A percentile compares a stretch with the other conserved stretches of the same genome.
Evolutionary conservation across 2,888 invertebrate genomes (phyloP).

Genomic region (Himalopsyche kuldschensis): DNA sequence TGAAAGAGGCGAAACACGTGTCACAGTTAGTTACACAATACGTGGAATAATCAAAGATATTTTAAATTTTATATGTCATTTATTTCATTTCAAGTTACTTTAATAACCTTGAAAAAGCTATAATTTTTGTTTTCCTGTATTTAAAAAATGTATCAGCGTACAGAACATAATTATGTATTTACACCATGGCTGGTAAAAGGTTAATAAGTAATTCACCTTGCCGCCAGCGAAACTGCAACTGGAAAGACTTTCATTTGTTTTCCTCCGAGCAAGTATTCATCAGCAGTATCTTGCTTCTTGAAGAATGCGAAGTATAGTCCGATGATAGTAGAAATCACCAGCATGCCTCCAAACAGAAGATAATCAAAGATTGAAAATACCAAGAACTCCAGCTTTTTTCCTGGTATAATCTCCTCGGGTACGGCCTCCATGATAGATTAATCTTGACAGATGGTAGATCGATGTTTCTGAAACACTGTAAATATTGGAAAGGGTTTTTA

Average conservation of each 20-base stretch:
- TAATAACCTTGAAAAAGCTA: no score
- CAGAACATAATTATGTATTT: no score
- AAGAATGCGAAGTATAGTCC: conserved; percentile 63
- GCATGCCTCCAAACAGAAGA: conserved; percentile 54
- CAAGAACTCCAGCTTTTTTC: conserved; percentile 39
- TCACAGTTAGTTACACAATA: no score
- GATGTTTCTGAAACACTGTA: neutral
- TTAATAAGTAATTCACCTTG: conserved; percentile 62
- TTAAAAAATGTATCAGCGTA: no score
- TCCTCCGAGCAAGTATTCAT: conserved; percentile 72
- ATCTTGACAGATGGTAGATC: neutral
- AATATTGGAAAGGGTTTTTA: no score
- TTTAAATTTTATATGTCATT: no score
- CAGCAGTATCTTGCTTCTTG: conserved; percentile 63
- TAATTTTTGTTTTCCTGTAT: no score
- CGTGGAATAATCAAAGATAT: no score
- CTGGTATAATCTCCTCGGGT: neutral
- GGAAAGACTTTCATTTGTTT: conserved; percentile 75
- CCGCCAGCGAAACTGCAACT: conserved; percentile 71
- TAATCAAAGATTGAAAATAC: conserved; percentile 56
- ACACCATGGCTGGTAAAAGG: no score
- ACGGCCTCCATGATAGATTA: neutral
- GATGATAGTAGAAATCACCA: conserved; percentile 57
- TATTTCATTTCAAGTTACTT: no score
- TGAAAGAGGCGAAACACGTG: no score